These are phyloP conservation scores for Trogon surrucura DNA, from an alignment of 2,113 vertebrate genomes.

Conservation along the genomic window DNA sequence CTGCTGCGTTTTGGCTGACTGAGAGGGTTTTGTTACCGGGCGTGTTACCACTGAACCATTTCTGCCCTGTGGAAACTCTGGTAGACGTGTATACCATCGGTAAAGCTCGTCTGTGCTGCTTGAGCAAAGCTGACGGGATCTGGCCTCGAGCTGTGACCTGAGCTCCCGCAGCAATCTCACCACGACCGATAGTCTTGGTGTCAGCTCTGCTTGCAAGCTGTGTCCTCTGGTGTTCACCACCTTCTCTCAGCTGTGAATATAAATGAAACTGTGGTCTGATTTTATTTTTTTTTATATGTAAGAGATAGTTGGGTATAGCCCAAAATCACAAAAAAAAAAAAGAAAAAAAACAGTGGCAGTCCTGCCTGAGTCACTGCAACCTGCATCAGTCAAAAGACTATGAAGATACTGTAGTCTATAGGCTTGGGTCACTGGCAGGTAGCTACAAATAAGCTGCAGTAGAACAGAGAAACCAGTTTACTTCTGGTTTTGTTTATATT, in stretches of 20 bases:
- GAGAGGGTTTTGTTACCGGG: neutral
- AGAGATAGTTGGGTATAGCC: neutral
- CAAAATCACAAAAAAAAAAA: neutral
- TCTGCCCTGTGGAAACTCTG: neutral
- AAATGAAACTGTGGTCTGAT: neutral
- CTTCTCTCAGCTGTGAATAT: neutral
- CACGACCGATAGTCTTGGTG: fast-evolving
- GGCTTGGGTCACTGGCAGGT: neutral
- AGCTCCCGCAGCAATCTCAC: neutral
- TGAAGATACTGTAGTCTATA: neutral
- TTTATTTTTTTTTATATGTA: neutral
- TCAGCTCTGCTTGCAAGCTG: neutral
- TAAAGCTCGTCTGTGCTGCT: neutral
- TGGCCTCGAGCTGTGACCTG: fast-evolving
- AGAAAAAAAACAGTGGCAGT: neutral
- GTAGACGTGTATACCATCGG: neutral
- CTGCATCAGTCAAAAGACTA: neutral
- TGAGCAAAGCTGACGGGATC: fast-evolving
- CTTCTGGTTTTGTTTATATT: neutral
- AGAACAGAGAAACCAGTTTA: neutral
- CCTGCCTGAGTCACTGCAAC: neutral
- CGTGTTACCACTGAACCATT: fast-evolving
- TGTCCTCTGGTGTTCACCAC: neutral
- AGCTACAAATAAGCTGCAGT: neutral
- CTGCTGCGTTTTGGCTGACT: neutral